Conservation (phyloP, 92 coral and sea anemone species). For the Porites rus region DNA sequence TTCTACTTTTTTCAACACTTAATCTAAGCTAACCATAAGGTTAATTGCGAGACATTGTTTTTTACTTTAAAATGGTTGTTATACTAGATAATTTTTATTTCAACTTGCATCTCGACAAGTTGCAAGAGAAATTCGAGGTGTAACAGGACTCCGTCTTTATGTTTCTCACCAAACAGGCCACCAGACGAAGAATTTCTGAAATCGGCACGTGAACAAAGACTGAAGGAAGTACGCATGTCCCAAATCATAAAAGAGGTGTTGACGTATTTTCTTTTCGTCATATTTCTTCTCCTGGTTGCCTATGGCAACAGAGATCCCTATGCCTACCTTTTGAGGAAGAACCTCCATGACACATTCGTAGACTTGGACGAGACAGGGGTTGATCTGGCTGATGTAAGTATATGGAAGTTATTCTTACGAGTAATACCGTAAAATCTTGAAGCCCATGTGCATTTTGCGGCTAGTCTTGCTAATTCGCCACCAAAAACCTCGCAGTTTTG, state of each 20-base stretch:
- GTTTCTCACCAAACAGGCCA: constrained; percentile 60
- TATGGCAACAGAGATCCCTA: constrained; percentile 90
- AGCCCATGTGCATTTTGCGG: too few species aligned
- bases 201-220: constrained; percentile 75
- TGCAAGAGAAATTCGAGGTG: not conserved
- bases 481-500: too few species aligned
- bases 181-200: constrained; percentile 75
- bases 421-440: too few species aligned
- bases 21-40: too few species aligned
- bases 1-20: too few species aligned
- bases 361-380: constrained; percentile 56
- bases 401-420: not conserved
- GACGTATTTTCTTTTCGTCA: constrained; percentile 79
- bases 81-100: too few species aligned
- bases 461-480: too few species aligned
- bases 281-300: constrained; percentile 80
- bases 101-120: too few species aligned
- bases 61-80: too few species aligned
- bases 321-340: constrained; percentile 79
- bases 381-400: constrained; percentile 73
- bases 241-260: constrained; percentile 78
- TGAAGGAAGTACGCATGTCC: constrained; percentile 89
- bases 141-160: not conserved
- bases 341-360: constrained; percentile 75
- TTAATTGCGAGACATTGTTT: too few species aligned